Percentiles rank a stretch among this genome's conserved stretches.
These are phyloP conservation scores for Neogobius melanostomus DNA, from an alignment of 2,113 vertebrate genomes.

Conservation along the genomic window DNA sequence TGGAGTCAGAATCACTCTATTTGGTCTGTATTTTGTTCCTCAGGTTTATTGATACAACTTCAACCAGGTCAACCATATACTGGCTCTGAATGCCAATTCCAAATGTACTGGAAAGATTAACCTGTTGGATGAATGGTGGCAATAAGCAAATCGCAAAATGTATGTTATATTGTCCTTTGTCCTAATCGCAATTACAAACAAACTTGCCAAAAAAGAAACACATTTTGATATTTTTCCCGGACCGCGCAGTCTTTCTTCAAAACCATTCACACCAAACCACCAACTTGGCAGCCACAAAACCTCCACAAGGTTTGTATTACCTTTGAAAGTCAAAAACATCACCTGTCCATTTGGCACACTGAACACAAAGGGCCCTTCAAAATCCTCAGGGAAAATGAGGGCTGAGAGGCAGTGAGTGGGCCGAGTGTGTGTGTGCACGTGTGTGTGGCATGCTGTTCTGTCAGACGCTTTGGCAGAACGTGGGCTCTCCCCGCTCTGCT, in stretches of 20 bases:
- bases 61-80: no score
- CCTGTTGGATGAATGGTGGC: no score
- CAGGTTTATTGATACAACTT: background rate
- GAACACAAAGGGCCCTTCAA: conserved; percentile 39
- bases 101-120: no score
- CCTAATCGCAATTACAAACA: no score
- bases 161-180: no score
- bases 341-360: conserved; percentile 35
- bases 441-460: conserved; percentile 7
- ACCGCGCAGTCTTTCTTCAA: no score
- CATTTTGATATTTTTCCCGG: no score
- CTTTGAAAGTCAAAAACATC: conserved; percentile 14
- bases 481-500: conserved; percentile 26
- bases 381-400: conserved; percentile 34
- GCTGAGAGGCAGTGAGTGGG: conserved; percentile 48
- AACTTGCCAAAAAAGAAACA: no score
- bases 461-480: conserved; percentile 35
- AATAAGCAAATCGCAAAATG: no score
- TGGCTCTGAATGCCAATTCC: no score
- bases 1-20: conserved; percentile 1
- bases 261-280: no score
- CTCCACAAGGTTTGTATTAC: conserved; percentile 14
- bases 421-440: conserved; percentile 24
- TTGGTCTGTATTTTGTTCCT: no score
- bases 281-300: background rate